phyloP scores from a whole-genome alignment of 2,888 invertebrate species.

The Drosophila histrio region DNA sequence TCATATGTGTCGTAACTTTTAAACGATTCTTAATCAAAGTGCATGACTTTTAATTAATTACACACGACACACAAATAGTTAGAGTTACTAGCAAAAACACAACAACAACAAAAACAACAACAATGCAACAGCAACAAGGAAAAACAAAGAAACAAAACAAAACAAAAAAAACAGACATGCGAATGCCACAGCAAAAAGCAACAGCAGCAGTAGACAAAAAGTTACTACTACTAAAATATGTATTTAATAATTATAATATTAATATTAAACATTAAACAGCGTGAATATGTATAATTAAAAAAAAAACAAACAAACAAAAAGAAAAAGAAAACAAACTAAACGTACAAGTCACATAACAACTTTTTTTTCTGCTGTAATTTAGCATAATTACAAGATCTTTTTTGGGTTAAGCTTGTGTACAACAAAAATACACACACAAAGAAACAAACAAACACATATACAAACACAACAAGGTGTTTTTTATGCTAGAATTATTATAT shows the following conservation, averaged over 20 bases:
- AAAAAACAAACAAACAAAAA: neutral
- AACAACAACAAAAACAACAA: slow-evolving; percentile 1
- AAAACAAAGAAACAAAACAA: neutral
- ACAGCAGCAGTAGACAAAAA: slow-evolving; percentile 42
- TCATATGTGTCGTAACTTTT: neutral
- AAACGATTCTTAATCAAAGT: neutral
- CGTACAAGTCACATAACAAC: slow-evolving; percentile 38
- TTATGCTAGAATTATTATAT: slow-evolving; percentile 8
- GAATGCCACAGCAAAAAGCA: slow-evolving; percentile 26
- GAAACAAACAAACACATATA: neutral
- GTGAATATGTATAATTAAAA: slow-evolving; percentile 43
- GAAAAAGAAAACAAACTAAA: slow-evolving; percentile 9
- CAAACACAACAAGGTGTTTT: neutral
- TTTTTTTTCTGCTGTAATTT: slow-evolving; percentile 61
- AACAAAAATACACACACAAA: neutral
- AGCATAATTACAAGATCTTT: slow-evolving; percentile 35
- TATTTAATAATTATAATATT: slow-evolving; percentile 59
- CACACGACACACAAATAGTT: neutral
- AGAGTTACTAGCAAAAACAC: slow-evolving; percentile 7
- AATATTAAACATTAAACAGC: slow-evolving; percentile 27
- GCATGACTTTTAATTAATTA: slow-evolving; percentile 1
- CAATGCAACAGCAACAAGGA: neutral
- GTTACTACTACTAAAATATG: slow-evolving; percentile 58
- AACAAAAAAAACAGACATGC: slow-evolving; percentile 4
- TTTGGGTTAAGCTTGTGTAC: slow-evolving; percentile 42